Evolutionary conservation across 2,888 invertebrate genomes (phyloP).

Genomic region (Scaeva pyrastri): DNA sequence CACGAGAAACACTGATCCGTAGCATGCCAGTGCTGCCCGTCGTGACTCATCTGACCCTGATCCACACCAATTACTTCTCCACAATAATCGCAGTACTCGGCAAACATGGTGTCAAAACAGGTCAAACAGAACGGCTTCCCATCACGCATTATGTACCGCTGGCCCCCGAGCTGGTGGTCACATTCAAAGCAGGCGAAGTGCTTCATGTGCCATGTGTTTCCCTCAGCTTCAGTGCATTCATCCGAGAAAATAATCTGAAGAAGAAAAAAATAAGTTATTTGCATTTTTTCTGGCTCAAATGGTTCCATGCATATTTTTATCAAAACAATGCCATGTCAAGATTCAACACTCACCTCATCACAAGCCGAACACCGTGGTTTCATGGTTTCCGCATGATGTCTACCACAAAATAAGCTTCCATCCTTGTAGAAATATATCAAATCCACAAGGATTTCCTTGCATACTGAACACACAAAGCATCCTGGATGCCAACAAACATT

Average conservation of each 20-base stretch:
- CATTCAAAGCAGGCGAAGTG: constrained; percentile 99
- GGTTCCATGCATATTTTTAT: neutral
- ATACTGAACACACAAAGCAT: constrained; percentile 96
- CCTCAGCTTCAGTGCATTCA: constrained; percentile 99
- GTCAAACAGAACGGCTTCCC: constrained; percentile 97
- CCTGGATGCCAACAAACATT: constrained; percentile 96
- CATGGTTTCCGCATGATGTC: constrained; percentile 98
- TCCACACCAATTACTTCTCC: constrained; percentile 98
- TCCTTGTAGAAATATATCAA: constrained; percentile 98
- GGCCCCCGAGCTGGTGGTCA: constrained; percentile 97
- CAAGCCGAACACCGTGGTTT: constrained; percentile 98
- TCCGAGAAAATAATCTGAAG: constrained; percentile 97
- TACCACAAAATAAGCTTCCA: constrained; percentile 95
- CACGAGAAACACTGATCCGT: constrained; percentile 97
- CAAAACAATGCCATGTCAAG: neutral
- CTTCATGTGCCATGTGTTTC: constrained; percentile 99
- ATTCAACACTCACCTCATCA: constrained; percentile 91
- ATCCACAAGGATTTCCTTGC: constrained; percentile 97
- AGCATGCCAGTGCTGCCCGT: constrained; percentile 99
- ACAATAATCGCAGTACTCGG: constrained; percentile 98
- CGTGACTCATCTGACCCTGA: constrained; percentile 99
- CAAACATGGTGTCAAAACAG: constrained; percentile 98
- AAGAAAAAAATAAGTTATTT: neutral
- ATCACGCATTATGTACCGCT: constrained; percentile 98
- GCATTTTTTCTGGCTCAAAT: neutral